These are phyloP conservation scores for Diplodus puntazzo DNA, from an alignment of 2,797 vertebrate genomes.

Conservation along the genomic window DNA sequence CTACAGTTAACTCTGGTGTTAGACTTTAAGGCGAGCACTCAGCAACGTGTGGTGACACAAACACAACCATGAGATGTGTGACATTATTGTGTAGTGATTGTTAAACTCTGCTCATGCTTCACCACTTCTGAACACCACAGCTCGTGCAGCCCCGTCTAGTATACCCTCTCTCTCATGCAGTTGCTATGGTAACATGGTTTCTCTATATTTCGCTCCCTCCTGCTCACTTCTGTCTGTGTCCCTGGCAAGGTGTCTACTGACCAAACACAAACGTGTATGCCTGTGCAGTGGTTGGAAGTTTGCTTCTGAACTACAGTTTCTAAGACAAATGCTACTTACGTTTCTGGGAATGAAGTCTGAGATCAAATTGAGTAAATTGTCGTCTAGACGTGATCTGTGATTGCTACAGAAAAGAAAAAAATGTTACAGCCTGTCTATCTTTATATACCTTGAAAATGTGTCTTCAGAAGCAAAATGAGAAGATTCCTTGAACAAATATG, in stretches of 20 bases:
- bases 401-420: neutral
- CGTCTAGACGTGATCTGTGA: neutral
- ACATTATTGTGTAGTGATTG: neutral
- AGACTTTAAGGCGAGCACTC: neutral
- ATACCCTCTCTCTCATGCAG: slow-evolving; percentile 31
- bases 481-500: neutral
- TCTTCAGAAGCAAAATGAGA: neutral
- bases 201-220: neutral
- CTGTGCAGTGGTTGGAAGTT: neutral
- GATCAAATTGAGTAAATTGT: neutral
- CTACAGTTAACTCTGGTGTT: too few relatives aligned
- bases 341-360: neutral
- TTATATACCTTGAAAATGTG: neutral
- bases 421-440: neutral
- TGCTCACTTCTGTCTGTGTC: slow-evolving; percentile 5
- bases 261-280: neutral
- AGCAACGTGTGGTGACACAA: neutral
- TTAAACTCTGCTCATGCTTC: slow-evolving; percentile 7
- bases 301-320: neutral
- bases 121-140: slow-evolving; percentile 3
- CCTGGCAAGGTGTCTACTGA: slow-evolving; percentile 23
- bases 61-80: neutral
- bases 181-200: slow-evolving; percentile 62
- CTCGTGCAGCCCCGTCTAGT: slow-evolving; percentile 11
- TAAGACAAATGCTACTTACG: neutral